Conservation (phyloP, 2,888 invertebrate genomes). For the Drosophila parthenogenetica region DNA sequence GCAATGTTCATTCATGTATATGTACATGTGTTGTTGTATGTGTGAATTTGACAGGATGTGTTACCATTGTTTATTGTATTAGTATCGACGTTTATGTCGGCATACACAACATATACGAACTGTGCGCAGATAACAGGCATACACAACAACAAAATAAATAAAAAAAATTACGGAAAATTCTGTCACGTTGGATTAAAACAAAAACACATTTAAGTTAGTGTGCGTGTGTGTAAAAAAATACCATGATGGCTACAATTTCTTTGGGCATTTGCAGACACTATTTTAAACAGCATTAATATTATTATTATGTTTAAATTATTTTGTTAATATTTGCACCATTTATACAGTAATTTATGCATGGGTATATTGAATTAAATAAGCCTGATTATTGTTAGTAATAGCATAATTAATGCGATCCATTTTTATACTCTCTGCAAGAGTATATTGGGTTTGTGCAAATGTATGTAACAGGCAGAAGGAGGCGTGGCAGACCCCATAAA, state of each 20-base stretch:
- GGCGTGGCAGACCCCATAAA: no score
- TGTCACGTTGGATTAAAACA: constrained; percentile 13
- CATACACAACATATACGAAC: constrained; percentile 24
- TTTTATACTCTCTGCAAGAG: no score
- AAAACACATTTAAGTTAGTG: background rate
- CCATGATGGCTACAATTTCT: background rate
- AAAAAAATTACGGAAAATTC: constrained; percentile 10
- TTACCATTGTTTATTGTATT: constrained; percentile 68
- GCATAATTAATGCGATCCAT: constrained; percentile 11
- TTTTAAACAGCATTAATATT: background rate
- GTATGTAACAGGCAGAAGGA: no score
- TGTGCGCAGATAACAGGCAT: constrained; percentile 14
- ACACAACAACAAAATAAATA: constrained; percentile 3
- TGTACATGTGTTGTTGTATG: constrained; percentile 10
- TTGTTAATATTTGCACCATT: constrained; percentile 3
- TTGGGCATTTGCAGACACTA: background rate
- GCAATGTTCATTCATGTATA: background rate
- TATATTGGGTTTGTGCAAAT: no score
- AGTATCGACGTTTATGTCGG: constrained; percentile 54
- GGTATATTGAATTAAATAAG: background rate
- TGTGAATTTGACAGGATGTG: constrained; percentile 28
- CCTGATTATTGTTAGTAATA: background rate
- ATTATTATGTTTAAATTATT: background rate
- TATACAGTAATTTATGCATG: background rate
- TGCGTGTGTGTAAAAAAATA: background rate